A percentile compares a stretch with the other conserved stretches of the same genome.
Evolutionary conservation across 2,888 invertebrate species (phyloP).

Genomic region (Resseliella maxima): DNA sequence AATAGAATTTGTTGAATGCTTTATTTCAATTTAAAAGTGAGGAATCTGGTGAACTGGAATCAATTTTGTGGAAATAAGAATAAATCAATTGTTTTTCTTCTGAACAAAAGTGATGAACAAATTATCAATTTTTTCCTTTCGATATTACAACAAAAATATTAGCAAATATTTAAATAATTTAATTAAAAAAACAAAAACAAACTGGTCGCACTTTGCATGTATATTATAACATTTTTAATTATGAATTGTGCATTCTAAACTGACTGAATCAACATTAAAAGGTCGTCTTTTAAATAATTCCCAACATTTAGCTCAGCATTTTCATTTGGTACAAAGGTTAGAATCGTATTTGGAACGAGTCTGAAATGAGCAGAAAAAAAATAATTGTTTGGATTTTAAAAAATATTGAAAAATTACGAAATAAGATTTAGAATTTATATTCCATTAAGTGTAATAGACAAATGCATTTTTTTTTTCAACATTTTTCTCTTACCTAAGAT

Average conservation of each 20-base stretch:
- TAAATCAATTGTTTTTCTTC: too few relatives aligned
- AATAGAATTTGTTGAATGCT: too few relatives aligned
- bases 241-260: constrained; percentile 61
- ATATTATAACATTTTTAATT: background rate
- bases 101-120: too few relatives aligned
- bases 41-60: too few relatives aligned
- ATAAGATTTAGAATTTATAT: background rate
- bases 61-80: too few relatives aligned
- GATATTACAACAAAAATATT: too few relatives aligned
- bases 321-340: constrained; percentile 80
- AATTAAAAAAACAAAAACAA: too few relatives aligned
- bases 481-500: constrained; percentile 67
- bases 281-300: constrained; percentile 81
- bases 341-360: constrained; percentile 84
- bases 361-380: constrained; percentile 62
- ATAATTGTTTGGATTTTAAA: background rate
- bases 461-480: background rate
- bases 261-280: constrained; percentile 75
- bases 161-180: too few relatives aligned
- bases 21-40: too few relatives aligned
- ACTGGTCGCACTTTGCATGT: too few relatives aligned
- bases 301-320: constrained; percentile 69
- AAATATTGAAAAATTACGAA: background rate
- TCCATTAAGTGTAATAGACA: background rate
- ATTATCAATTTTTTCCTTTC: too few relatives aligned